Conservation (phyloP, 1,140 invertebrate species). For the Popillia japonica region DNA sequence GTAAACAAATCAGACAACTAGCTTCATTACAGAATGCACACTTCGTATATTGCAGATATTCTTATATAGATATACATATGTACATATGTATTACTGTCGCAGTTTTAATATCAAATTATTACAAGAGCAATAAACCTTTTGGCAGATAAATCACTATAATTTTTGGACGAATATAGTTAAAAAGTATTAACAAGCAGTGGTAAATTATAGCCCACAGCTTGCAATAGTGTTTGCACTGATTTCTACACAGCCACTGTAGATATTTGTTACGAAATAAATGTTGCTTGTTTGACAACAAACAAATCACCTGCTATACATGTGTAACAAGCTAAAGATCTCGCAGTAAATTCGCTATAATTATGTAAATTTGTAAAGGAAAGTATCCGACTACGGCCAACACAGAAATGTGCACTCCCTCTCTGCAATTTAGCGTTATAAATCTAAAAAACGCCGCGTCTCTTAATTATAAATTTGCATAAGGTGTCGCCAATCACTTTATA, state of each 20-base stretch:
- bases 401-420: not conserved
- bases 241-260: not conserved
- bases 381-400: not conserved
- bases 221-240: not conserved
- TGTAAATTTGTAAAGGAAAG: slow-evolving; percentile 4
- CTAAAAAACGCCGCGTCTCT: not conserved
- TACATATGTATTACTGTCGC: too few relatives aligned
- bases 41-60: too few relatives aligned
- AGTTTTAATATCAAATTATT: too few relatives aligned
- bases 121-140: too few relatives aligned
- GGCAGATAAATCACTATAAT: not conserved
- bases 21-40: too few relatives aligned
- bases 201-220: not conserved
- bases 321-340: not conserved
- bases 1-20: too few relatives aligned
- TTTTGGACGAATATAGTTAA: not conserved
- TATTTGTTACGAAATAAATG: not conserved
- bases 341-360: slow-evolving; percentile 17
- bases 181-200: not conserved
- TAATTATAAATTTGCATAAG: slow-evolving; percentile 19
- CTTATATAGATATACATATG: too few relatives aligned
- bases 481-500: not conserved
- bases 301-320: slow-evolving; percentile 9
- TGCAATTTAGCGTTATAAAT: slow-evolving; percentile 15
- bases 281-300: slow-evolving; percentile 4